These are phyloP conservation scores for Daphoenositta chrysoptera DNA, from an alignment of 2,113 vertebrate genomes.

Conservation along the genomic window DNA sequence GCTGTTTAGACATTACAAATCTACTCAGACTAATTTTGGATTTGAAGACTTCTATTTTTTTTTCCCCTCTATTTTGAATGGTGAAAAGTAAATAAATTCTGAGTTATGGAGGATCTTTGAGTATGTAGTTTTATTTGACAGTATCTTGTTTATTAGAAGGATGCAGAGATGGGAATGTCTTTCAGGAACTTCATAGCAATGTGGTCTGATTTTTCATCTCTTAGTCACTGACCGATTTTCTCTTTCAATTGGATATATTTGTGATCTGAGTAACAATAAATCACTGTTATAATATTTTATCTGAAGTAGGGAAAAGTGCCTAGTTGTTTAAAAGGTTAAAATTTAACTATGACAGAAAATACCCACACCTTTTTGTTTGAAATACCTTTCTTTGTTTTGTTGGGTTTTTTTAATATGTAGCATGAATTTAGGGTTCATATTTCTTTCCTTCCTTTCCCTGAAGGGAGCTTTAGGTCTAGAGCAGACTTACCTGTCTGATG, in stretches of 20 bases:
- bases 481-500: neutral
- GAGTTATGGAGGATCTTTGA: neutral
- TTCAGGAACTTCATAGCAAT: neutral
- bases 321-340: neutral
- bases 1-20: neutral
- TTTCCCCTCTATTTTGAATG: fast-evolving
- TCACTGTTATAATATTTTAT: neutral
- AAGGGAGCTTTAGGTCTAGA: neutral
- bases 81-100: neutral
- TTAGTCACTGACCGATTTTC: neutral
- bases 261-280: neutral
- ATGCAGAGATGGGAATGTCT: neutral
- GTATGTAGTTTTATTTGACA: neutral
- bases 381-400: neutral
- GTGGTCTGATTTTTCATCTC: neutral
- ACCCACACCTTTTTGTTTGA: neutral
- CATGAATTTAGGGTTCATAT: neutral
- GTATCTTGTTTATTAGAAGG: neutral
- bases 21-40: neutral
- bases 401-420: neutral
- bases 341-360: neutral
- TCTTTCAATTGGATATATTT: neutral
- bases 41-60: neutral
- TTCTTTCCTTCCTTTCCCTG: neutral
- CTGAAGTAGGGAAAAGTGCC: neutral